Percentiles rank a stretch among this genome's conserved stretches.
phyloP scores from a whole-genome alignment of 2,888 invertebrate genomes.

The Nephrotoma flavescens region DNA sequence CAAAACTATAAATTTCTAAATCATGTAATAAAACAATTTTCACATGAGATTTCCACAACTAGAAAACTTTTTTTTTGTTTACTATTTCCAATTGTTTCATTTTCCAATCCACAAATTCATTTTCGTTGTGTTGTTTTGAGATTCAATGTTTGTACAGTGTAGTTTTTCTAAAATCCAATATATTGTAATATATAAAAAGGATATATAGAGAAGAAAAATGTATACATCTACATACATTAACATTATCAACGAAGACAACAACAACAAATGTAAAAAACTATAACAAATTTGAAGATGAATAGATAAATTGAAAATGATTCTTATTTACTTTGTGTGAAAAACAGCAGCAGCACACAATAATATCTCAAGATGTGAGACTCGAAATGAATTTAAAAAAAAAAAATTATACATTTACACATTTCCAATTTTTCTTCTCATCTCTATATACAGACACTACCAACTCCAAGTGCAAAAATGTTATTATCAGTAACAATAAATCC shows the following conservation, averaged over 20 bases:
- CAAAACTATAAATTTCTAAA: background rate
- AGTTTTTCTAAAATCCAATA: background rate
- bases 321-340: background rate
- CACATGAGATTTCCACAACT: background rate
- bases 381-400: background rate
- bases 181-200: background rate
- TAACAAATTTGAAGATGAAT: background rate
- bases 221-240: background rate
- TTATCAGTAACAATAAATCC: background rate
- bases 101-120: background rate
- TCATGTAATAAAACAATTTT: background rate
- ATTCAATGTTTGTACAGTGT: background rate
- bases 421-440: background rate
- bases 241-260: background rate
- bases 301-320: background rate
- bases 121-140: background rate
- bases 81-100: background rate
- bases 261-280: background rate
- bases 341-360: background rate
- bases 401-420: background rate
- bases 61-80: background rate
- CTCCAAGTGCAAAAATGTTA: background rate
- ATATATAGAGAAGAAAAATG: background rate
- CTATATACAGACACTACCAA: background rate
- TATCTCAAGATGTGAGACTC: background rate